Conservation (phyloP, 1,140 invertebrate genomes). For the Metaphire vulgaris region DNA sequence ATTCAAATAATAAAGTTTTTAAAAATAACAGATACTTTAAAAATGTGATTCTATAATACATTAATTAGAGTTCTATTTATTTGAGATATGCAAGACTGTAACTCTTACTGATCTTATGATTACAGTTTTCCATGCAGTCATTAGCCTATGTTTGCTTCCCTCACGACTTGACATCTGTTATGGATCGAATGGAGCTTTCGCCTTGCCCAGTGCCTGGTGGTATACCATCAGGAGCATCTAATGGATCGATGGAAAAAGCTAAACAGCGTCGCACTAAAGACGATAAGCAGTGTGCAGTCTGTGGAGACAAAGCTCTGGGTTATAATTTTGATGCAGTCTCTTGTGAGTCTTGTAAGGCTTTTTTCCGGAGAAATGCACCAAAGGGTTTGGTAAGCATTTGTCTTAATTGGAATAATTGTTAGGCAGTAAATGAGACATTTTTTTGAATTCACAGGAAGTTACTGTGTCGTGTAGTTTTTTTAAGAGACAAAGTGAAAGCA, state of each 20-base stretch:
- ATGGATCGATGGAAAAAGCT: not conserved
- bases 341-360: constrained; percentile 96
- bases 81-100: too few species aligned
- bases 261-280: constrained; percentile 44
- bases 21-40: too few species aligned
- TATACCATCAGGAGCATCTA: not conserved
- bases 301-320: constrained; percentile 84
- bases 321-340: constrained; percentile 97
- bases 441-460: too few species aligned
- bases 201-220: not conserved
- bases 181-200: not conserved
- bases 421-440: too few species aligned
- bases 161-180: not conserved
- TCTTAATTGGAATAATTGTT: too few species aligned
- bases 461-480: too few species aligned
- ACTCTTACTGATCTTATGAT: too few species aligned
- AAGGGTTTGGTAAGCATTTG: constrained; percentile 76
- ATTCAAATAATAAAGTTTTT: too few species aligned
- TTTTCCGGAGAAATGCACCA: constrained; percentile 88
- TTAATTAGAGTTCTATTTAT: too few species aligned
- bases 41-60: too few species aligned
- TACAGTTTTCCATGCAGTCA: too few species aligned
- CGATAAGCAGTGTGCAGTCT: constrained; percentile 60
- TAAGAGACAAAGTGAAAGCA: too few species aligned
- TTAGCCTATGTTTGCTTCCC: not conserved